Conservation (phyloP, 2,113 vertebrate species). For the Chunga burmeisteri region DNA sequence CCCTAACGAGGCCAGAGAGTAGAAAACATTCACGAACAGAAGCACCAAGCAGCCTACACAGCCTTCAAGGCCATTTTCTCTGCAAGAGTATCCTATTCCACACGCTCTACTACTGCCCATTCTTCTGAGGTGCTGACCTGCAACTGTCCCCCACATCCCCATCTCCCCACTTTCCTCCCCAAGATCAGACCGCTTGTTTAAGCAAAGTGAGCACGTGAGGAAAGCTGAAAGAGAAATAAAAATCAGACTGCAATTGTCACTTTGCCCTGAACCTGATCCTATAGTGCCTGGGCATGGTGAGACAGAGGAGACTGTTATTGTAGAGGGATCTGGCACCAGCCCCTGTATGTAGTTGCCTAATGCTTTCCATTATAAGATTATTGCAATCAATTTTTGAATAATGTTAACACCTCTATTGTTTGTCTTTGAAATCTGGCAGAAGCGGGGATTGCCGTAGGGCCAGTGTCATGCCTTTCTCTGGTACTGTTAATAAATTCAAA, state of each 20-base stretch:
- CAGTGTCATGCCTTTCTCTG: neutral
- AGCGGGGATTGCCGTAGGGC: neutral
- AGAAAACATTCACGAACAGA: neutral
- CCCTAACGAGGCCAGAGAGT: neutral
- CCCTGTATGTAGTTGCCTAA: neutral
- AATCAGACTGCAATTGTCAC: neutral
- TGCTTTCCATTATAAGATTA: constrained; percentile 35
- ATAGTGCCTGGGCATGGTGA: neutral
- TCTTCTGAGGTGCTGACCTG: neutral
- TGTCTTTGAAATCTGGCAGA: constrained; percentile 20
- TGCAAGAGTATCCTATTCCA: neutral
- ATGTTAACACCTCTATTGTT: constrained; percentile 24
- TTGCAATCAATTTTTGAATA: neutral
- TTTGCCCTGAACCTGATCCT: neutral
- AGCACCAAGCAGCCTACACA: neutral
- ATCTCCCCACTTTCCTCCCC: neutral
- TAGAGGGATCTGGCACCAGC: neutral
- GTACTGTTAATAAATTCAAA: constrained; percentile 7
- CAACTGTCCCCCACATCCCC: neutral
- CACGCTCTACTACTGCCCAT: rapidly evolving
- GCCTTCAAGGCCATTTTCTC: neutral
- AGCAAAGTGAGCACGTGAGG: neutral
- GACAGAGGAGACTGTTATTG: neutral
- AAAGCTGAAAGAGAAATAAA: neutral
- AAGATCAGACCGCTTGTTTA: neutral